These are phyloP conservation scores for Pygoscelis antarcticus DNA, from an alignment of 2,113 vertebrate genomes.

Conservation along the genomic window DNA sequence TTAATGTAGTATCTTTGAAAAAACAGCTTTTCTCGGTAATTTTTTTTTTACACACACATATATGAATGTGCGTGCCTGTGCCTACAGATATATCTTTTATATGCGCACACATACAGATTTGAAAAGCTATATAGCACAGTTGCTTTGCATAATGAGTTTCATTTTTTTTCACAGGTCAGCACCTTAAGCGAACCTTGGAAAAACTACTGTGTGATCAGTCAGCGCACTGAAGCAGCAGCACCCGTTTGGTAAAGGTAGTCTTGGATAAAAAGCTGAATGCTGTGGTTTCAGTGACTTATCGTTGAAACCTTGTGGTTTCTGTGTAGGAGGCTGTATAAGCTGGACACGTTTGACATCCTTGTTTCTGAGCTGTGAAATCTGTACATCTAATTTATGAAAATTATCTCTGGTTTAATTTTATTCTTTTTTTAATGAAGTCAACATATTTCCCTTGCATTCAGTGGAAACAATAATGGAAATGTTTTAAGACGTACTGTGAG, in stretches of 20 bases:
- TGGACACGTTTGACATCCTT: slow-evolving; percentile 67
- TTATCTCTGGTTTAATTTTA: slow-evolving; percentile 59
- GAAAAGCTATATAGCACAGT: background rate
- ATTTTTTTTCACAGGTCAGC: slow-evolving; percentile 63
- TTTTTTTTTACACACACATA: background rate
- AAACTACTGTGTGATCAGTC: slow-evolving; percentile 45
- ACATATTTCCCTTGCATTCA: slow-evolving; percentile 59
- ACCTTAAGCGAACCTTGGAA: slow-evolving; percentile 55
- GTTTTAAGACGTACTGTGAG: slow-evolving; percentile 55
- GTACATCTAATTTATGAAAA: slow-evolving; percentile 67
- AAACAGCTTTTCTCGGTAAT: background rate
- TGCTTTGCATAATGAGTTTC: slow-evolving; percentile 61
- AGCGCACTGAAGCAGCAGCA: background rate
- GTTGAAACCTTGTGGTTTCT: slow-evolving; percentile 65
- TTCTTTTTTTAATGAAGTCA: slow-evolving; percentile 69
- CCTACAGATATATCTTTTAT: background rate
- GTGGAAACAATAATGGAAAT: slow-evolving; percentile 71
- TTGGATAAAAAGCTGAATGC: slow-evolving; percentile 53
- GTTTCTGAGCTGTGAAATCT: slow-evolving; percentile 68
- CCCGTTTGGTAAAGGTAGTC: background rate
- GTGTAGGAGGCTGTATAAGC: slow-evolving; percentile 66
- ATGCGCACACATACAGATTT: background rate
- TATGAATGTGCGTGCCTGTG: background rate
- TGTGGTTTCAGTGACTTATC: slow-evolving; percentile 47
- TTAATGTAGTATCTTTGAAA: background rate